These are phyloP conservation scores for Branchinecta lindahli DNA, from an alignment of 1,140 invertebrate species.

Conservation along the genomic window DNA sequence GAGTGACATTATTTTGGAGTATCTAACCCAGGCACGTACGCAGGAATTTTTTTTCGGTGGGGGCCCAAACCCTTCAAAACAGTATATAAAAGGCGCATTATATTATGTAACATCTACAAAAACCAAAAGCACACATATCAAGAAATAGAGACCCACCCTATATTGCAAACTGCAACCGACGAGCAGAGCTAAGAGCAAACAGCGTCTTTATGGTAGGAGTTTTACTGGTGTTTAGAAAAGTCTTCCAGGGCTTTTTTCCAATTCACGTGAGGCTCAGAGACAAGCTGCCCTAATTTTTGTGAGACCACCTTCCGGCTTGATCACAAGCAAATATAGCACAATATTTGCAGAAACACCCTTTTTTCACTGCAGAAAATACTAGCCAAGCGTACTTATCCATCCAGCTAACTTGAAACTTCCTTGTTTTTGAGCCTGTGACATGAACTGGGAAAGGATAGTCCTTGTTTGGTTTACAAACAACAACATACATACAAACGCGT, in stretches of 20 bases:
- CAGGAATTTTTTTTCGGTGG: too few species aligned
- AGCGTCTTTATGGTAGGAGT: slow-evolving; percentile 5
- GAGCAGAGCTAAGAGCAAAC: too few species aligned
- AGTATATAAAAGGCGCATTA: too few species aligned
- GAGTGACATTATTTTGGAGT: too few species aligned
- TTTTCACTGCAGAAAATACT: slow-evolving; percentile 1
- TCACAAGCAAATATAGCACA: slow-evolving; percentile 5
- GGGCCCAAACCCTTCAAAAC: not conserved
- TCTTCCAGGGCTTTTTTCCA: not conserved
- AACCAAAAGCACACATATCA: too few species aligned
- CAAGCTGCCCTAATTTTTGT: slow-evolving; percentile 2
- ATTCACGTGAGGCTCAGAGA: not conserved
- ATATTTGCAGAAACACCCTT: slow-evolving; percentile 9
- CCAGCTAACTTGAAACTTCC: too few species aligned
- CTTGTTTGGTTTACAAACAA: not conserved
- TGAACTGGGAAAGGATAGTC: not conserved
- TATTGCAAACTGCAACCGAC: too few species aligned
- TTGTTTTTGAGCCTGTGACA: not conserved
- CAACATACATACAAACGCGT: too few species aligned
- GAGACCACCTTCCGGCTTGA: not conserved
- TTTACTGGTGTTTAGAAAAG: slow-evolving; percentile 5
- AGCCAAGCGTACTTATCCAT: slow-evolving; percentile 8
- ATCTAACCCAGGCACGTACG: too few species aligned
- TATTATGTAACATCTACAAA: too few species aligned
- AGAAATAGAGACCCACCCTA: too few species aligned